phyloP scores from a whole-genome alignment of 2,888 invertebrate species.

The Cybosia mesomella region DNA sequence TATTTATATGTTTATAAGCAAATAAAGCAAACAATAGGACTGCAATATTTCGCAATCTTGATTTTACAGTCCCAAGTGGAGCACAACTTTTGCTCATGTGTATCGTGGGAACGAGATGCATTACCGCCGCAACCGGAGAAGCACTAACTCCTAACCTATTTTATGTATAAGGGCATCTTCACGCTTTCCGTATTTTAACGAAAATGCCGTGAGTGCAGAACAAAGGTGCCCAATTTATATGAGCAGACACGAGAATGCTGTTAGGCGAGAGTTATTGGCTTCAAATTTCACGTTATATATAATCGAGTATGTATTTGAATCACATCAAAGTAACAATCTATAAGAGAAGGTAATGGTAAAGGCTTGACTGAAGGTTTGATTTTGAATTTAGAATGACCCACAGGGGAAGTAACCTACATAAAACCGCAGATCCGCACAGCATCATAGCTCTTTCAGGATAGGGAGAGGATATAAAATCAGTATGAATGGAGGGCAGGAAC shows the following conservation, averaged over 20 bases:
- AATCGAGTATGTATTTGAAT: constrained; percentile 5
- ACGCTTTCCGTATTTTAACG: constrained; percentile 52
- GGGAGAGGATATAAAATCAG: too few species aligned
- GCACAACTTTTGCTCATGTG: constrained; percentile 53
- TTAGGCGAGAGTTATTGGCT: constrained; percentile 37
- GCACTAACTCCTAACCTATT: constrained; percentile 64
- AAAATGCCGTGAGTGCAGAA: constrained; percentile 52
- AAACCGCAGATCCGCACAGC: too few species aligned
- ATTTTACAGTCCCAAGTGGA: constrained; percentile 47
- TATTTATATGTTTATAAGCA: background rate
- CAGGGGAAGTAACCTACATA: too few species aligned
- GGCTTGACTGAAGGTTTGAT: background rate
- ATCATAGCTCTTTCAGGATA: too few species aligned
- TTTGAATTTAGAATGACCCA: background rate
- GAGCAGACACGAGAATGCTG: constrained; percentile 45
- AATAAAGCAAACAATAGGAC: background rate
- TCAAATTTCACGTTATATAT: constrained; percentile 10
- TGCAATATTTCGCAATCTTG: background rate
- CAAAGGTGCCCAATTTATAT: constrained; percentile 54
- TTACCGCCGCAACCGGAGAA: constrained; percentile 61
- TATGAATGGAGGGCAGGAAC: too few species aligned
- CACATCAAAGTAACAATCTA: constrained; percentile 15
- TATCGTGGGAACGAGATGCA: constrained; percentile 74
- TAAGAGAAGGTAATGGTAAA: constrained; percentile 6
- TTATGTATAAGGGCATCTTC: constrained; percentile 67